phyloP scores from a whole-genome alignment of 2,888 invertebrate species.

The Cremastobaeus sp. region DNA sequence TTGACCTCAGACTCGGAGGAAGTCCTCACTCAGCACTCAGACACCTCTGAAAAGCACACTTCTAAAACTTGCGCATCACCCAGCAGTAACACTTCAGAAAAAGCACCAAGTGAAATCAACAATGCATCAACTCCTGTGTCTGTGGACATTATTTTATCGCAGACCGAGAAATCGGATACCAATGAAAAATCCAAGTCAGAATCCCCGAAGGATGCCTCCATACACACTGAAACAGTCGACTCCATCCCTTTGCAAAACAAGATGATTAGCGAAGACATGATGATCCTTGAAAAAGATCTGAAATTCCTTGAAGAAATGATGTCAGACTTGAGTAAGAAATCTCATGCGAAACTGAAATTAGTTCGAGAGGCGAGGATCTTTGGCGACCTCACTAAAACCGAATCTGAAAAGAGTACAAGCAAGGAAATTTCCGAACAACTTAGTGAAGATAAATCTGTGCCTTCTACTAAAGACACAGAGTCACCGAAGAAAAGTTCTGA shows the following conservation, averaged over 20 bases:
- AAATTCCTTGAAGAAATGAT: slow-evolving; percentile 75
- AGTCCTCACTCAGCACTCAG: slow-evolving; percentile 53
- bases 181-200: background rate
- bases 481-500: slow-evolving; percentile 55
- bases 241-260: slow-evolving; percentile 72
- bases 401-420: slow-evolving; percentile 61
- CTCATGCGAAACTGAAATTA: slow-evolving; percentile 66
- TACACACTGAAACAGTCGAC: slow-evolving; percentile 68
- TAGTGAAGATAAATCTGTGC: slow-evolving; percentile 30
- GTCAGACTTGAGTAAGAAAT: slow-evolving; percentile 72
- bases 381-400: slow-evolving; percentile 20
- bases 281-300: slow-evolving; percentile 73
- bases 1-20: slow-evolving; percentile 60
- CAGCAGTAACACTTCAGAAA: slow-evolving; percentile 63
- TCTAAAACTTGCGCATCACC: slow-evolving; percentile 55
- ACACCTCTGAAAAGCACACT: slow-evolving; percentile 47
- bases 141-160: background rate
- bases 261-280: slow-evolving; percentile 74
- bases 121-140: slow-evolving; percentile 18
- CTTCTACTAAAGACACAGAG: background rate
- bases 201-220: slow-evolving; percentile 8
- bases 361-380: slow-evolving; percentile 42
- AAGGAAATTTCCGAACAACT: slow-evolving; percentile 70
- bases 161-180: background rate
- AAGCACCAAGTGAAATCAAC: slow-evolving; percentile 62